Evolutionary conservation across 2,888 invertebrate genomes (phyloP).

Genomic region (Nomada flava): DNA sequence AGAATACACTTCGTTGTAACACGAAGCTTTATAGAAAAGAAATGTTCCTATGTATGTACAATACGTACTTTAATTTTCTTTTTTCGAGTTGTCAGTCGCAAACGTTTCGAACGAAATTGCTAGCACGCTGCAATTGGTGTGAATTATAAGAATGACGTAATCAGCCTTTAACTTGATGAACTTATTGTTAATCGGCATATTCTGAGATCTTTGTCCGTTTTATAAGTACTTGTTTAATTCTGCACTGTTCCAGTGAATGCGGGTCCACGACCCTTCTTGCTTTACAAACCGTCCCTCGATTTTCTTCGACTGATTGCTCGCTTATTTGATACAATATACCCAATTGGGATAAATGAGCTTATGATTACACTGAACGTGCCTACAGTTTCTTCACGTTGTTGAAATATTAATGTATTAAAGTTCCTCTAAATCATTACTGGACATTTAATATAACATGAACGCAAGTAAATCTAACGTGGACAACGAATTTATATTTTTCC

Average conservation of each 20-base stretch:
- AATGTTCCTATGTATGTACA: too few species aligned
- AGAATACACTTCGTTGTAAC: too few species aligned
- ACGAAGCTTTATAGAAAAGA: too few species aligned
- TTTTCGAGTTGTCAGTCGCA: not conserved
- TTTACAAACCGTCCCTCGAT: conserved; percentile 28
- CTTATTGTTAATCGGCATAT: conserved; percentile 55
- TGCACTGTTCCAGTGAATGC: conserved; percentile 52
- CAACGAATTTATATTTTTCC: too few species aligned
- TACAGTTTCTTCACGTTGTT: too few species aligned
- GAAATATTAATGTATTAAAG: too few species aligned
- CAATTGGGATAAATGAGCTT: too few species aligned
- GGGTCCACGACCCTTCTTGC: conserved; percentile 51
- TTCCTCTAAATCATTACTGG: too few species aligned
- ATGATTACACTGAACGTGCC: too few species aligned
- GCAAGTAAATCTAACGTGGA: too few species aligned
- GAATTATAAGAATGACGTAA: conserved; percentile 59
- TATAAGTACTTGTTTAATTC: conserved; percentile 38
- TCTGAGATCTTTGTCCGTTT: conserved; percentile 38
- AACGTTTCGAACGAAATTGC: conserved; percentile 36
- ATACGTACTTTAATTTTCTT: too few species aligned
- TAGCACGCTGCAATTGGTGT: conserved; percentile 14
- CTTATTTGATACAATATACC: not conserved
- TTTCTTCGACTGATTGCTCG: conserved; percentile 7
- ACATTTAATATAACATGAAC: too few species aligned
- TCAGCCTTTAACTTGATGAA: conserved; percentile 35